A percentile compares a stretch with the other conserved stretches of the same genome.
Conservation (phyloP, 2,113 vertebrate species). For the Hystrix brachyura region DNA sequence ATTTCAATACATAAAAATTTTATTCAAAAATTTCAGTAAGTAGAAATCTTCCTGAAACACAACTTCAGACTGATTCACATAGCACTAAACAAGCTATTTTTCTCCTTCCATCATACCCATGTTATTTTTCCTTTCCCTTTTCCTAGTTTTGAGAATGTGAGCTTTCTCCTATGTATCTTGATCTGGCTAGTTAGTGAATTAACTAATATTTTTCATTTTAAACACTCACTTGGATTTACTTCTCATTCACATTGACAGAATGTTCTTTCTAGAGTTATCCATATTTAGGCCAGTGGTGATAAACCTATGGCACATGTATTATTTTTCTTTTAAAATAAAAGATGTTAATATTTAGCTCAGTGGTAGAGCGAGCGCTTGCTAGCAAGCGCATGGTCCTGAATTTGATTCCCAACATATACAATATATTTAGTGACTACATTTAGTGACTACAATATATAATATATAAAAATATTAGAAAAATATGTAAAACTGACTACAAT, state of each 20-base stretch:
- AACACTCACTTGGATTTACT: background rate
- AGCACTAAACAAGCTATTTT: background rate
- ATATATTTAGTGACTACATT: no score
- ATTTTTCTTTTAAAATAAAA: background rate
- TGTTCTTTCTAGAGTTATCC: background rate
- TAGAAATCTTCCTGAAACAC: background rate
- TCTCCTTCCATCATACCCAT: background rate
- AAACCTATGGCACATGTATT: background rate
- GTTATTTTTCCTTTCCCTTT: background rate
- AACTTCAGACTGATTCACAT: background rate
- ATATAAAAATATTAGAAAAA: background rate
- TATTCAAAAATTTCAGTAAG: background rate
- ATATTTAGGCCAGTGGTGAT: background rate
- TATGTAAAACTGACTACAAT: background rate
- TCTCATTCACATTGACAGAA: background rate
- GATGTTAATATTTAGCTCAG: background rate
- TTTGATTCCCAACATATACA: no score
- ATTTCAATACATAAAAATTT: background rate
- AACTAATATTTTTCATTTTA: conserved; percentile 32
- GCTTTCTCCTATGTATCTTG: background rate
- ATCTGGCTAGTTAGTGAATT: background rate
- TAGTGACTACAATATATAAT: no score
- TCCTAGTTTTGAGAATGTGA: conserved; percentile 11
- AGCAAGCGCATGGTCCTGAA: no score
- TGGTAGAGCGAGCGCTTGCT: no score